These are phyloP conservation scores for Sinodicranocentrus sp. DNA, from an alignment of 2,888 invertebrate genomes.

Conservation along the genomic window DNA sequence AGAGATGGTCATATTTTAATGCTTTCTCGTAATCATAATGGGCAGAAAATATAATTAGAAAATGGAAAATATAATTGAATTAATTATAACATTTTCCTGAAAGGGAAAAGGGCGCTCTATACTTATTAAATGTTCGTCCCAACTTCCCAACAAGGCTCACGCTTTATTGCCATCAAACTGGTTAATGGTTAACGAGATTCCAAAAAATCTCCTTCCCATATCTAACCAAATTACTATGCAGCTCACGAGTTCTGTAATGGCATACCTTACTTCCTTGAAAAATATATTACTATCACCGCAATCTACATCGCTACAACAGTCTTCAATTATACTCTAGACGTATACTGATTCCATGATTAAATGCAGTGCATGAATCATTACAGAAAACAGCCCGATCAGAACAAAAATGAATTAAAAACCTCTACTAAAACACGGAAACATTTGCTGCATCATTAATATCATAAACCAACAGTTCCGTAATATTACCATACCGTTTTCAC, in stretches of 20 bases:
- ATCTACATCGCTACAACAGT: neutral
- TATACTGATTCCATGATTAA: too few relatives aligned
- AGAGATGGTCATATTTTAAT: too few relatives aligned
- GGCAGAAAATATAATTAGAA: neutral
- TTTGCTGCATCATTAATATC: too few relatives aligned
- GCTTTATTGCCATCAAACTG: neutral
- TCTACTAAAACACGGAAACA: too few relatives aligned
- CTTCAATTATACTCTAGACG: too few relatives aligned
- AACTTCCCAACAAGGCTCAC: neutral
- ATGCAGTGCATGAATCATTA: too few relatives aligned
- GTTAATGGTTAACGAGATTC: neutral
- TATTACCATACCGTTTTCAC: too few relatives aligned
- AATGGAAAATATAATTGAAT: conserved; percentile 19
- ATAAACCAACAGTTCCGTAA: too few relatives aligned
- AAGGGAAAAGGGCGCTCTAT: neutral
- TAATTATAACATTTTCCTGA: conserved; percentile 4
- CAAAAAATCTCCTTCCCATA: neutral
- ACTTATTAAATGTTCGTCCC: neutral
- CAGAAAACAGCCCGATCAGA: too few relatives aligned
- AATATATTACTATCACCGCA: neutral
- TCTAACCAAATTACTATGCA: conserved; percentile 10
- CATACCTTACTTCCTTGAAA: neutral
- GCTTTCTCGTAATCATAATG: too few relatives aligned
- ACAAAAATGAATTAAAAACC: too few relatives aligned
- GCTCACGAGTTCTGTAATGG: neutral